Evolutionary conservation across 1,140 invertebrate genomes (phyloP).

Genomic region (Caerostris extrusa): DNA sequence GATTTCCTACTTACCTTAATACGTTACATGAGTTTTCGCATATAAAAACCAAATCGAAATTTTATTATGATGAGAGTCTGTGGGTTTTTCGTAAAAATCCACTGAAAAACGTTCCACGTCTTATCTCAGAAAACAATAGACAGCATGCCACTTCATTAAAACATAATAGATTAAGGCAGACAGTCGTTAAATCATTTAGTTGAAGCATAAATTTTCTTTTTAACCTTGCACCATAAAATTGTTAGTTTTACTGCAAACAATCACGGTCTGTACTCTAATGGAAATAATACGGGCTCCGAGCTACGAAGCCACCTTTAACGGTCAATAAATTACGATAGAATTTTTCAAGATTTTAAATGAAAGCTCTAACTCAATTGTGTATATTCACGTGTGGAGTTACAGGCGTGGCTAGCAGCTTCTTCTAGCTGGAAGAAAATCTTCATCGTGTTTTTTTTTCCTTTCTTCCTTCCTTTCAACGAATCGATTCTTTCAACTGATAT

Average conservation of each 20-base stretch:
- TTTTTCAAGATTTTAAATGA: neutral
- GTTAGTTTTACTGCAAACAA: slow-evolving; percentile 48
- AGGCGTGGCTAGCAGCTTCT: neutral
- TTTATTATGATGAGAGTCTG: too few species aligned
- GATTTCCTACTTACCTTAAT: too few species aligned
- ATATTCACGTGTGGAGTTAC: slow-evolving; percentile 6
- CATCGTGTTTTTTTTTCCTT: too few species aligned
- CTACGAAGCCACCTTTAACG: slow-evolving; percentile 56
- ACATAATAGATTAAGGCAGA: slow-evolving; percentile 20
- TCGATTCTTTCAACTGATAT: too few species aligned
- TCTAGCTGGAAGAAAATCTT: too few species aligned
- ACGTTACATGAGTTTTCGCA: too few species aligned
- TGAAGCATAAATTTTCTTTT: slow-evolving; percentile 66
- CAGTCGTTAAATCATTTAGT: slow-evolving; percentile 30
- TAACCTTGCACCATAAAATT: slow-evolving; percentile 36
- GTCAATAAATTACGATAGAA: slow-evolving; percentile 67
- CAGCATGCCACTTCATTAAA: slow-evolving; percentile 40
- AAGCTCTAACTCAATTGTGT: slow-evolving; percentile 22
- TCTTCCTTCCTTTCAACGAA: too few species aligned
- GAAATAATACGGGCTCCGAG: slow-evolving; percentile 26
- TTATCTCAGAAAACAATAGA: too few species aligned
- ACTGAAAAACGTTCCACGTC: too few species aligned
- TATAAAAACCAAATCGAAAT: too few species aligned
- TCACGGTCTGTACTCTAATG: slow-evolving; percentile 32
- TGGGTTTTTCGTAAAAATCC: too few species aligned